Percentiles rank a stretch among this genome's conserved stretches.
Evolutionary conservation across 2,113 vertebrate genomes (phyloP).

Genomic region (Pseudorectes ferrugineus): DNA sequence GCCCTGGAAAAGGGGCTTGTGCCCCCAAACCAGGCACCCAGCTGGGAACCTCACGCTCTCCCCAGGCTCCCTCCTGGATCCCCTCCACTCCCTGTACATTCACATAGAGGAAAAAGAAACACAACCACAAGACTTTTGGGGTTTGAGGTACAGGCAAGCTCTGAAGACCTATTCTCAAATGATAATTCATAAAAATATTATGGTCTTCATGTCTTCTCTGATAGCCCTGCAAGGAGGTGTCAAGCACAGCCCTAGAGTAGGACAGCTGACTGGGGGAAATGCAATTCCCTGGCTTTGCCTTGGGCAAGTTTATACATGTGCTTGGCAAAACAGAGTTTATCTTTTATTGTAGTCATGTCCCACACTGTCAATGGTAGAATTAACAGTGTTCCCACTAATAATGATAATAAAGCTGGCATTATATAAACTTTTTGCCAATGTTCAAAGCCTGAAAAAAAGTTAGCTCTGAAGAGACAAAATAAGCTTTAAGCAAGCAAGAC

Average conservation of each 20-base stretch:
- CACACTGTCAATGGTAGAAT: background rate
- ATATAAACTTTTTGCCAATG: background rate
- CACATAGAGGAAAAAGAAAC: background rate
- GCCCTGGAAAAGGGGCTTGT: background rate
- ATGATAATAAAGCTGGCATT: background rate
- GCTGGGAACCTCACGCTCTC: rapidly evolving
- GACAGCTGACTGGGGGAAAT: slow-evolving; percentile 14
- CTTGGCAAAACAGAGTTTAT: background rate
- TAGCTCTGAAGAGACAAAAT: background rate
- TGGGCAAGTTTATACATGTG: background rate
- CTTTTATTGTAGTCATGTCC: background rate
- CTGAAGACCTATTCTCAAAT: background rate
- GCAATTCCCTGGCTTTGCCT: slow-evolving; percentile 1
- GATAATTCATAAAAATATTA: background rate
- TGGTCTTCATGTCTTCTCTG: rapidly evolving
- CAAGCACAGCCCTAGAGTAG: background rate
- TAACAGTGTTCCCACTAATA: slow-evolving; percentile 39
- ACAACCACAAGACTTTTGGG: background rate
- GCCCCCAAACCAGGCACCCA: background rate
- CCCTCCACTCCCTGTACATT: rapidly evolving
- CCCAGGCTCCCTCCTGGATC: background rate
- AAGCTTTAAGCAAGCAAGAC: background rate
- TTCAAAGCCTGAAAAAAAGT: background rate
- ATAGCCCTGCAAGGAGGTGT: background rate
- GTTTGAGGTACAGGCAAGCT: background rate